These are phyloP conservation scores for Nycteola revayana DNA, from an alignment of 2,888 invertebrate genomes.

Conservation along the genomic window DNA sequence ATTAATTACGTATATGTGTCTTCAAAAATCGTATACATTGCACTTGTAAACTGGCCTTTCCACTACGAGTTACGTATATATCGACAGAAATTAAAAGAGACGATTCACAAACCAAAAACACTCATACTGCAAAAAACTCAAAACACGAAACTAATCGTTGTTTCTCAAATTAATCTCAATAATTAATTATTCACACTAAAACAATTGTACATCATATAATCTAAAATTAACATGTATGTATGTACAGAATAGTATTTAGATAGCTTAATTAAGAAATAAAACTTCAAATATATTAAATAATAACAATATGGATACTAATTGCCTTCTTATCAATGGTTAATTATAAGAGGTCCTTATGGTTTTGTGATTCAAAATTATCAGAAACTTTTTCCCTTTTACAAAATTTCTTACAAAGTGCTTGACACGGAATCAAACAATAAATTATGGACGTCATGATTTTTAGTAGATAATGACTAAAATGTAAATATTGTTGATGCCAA, in stretches of 20 bases:
- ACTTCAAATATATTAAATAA: conserved; percentile 82
- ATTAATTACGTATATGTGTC: conserved; percentile 79
- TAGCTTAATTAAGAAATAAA: conserved; percentile 79
- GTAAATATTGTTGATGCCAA: conserved; percentile 25
- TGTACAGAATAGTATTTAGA: conserved; percentile 78
- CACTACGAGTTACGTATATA: conserved; percentile 52
- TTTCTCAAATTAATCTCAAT: conserved; percentile 71
- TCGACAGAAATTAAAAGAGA: conserved; percentile 49
- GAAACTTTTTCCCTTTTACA: conserved; percentile 36
- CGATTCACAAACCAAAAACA: conserved; percentile 62
- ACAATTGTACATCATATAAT: conserved; percentile 79
- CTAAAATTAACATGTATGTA: conserved; percentile 75
- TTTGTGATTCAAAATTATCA: conserved; percentile 71
- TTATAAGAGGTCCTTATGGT: conserved; percentile 83
- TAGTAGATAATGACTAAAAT: conserved; percentile 16
- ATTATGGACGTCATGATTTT: conserved; percentile 38
- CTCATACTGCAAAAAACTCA: conserved; percentile 51
- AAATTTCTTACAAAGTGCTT: conserved; percentile 50
- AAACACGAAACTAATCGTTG: conserved; percentile 60
- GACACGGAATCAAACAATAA: conserved; percentile 34
- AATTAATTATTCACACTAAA: conserved; percentile 79
- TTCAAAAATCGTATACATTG: conserved; percentile 83
- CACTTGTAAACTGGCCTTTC: conserved; percentile 81
- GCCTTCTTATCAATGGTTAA: conserved; percentile 82
- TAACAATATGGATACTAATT: conserved; percentile 81